Percentiles rank a stretch among this genome's conserved stretches.
phyloP scores from a whole-genome alignment of 2,113 vertebrate species.

The Colinus virginianus region DNA sequence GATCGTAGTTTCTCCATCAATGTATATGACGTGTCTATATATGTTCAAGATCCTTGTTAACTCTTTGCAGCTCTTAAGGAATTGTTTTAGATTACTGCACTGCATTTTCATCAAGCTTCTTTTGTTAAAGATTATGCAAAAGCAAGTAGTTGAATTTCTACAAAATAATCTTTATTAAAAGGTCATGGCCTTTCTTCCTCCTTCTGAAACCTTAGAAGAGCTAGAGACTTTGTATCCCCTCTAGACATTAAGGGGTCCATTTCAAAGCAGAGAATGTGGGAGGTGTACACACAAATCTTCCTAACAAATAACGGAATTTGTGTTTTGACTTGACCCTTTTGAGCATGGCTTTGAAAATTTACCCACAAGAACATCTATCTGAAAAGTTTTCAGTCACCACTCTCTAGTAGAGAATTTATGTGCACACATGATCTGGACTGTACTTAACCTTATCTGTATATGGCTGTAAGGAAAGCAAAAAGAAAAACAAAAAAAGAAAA shows the following conservation, averaged over 20 bases:
- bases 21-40: neutral
- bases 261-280: slow-evolving; percentile 47
- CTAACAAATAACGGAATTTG: slow-evolving; percentile 30
- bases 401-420: slow-evolving; percentile 14
- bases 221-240: neutral
- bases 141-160: neutral
- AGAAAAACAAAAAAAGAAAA: neutral
- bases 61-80: slow-evolving; percentile 9
- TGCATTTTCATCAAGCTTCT: neutral
- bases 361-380: slow-evolving; percentile 4
- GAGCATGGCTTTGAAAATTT: slow-evolving; percentile 34
- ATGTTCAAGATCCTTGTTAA: neutral
- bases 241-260: slow-evolving; percentile 24
- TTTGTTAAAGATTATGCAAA: neutral
- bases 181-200: slow-evolving; percentile 43
- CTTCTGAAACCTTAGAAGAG: slow-evolving; percentile 49
- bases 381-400: slow-evolving; percentile 39
- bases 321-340: slow-evolving; percentile 27
- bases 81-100: neutral
- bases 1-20: neutral
- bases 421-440: neutral
- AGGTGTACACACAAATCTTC: slow-evolving; percentile 11
- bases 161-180: slow-evolving; percentile 32
- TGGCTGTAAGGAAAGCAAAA: slow-evolving; percentile 20
- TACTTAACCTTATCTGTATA: slow-evolving; percentile 1